A percentile compares a stretch with the other conserved stretches of the same genome.
These are phyloP conservation scores for Nebria salina DNA, from an alignment of 2,888 invertebrate genomes.

Conservation along the genomic window DNA sequence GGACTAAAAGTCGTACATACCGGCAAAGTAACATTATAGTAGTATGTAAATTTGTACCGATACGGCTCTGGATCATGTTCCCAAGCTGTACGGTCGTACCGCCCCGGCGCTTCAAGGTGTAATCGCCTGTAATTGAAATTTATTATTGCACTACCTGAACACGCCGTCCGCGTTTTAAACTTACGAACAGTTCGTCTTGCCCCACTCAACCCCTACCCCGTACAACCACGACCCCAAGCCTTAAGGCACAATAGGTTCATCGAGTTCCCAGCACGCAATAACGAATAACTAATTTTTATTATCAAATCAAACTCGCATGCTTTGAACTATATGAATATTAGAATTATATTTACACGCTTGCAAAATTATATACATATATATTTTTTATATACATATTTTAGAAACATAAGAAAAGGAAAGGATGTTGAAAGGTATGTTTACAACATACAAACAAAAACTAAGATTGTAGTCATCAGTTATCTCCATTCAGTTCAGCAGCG, in stretches of 20 bases:
- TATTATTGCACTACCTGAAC: conserved; percentile 44
- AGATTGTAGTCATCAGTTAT: background rate
- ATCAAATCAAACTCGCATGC: conserved; percentile 24
- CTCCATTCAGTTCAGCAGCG: background rate
- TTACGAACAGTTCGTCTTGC: conserved; percentile 18
- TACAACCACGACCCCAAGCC: conserved; percentile 14
- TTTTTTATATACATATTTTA: background rate
- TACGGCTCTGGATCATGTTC: conserved; percentile 11
- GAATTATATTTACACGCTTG: background rate
- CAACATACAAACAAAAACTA: background rate
- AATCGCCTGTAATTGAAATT: conserved; percentile 46
- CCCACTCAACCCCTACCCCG: background rate
- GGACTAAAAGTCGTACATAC: background rate
- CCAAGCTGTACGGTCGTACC: conserved; percentile 30
- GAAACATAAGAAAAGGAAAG: too few species aligned
- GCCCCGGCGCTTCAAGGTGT: conserved; percentile 44
- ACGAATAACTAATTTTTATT: conserved; percentile 34
- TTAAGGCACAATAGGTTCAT: background rate
- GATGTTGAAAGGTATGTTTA: too few species aligned
- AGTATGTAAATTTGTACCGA: background rate
- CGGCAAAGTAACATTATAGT: conserved; percentile 2
- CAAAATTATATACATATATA: background rate
- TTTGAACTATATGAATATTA: background rate
- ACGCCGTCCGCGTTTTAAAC: conserved; percentile 42
- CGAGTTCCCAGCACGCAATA: conserved; percentile 26